Evolutionary conservation across 1,140 invertebrate species (phyloP).

Genomic region (Drosophila novamexicana): DNA sequence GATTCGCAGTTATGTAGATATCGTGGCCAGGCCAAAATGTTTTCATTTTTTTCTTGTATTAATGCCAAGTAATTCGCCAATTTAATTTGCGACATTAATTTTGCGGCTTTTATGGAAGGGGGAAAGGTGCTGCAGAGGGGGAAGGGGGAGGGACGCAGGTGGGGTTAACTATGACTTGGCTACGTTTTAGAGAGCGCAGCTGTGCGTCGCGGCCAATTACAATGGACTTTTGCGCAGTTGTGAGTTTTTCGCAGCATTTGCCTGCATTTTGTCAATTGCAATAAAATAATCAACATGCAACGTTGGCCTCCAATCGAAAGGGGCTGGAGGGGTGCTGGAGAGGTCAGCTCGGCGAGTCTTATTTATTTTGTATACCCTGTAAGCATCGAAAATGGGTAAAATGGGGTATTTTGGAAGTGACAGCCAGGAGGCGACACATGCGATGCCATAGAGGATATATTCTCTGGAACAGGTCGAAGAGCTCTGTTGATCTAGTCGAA

Average conservation of each 20-base stretch:
- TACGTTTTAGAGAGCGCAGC: constrained; percentile 50
- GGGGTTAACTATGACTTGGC: constrained; percentile 3
- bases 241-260: constrained; percentile 23
- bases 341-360: constrained; percentile 10
- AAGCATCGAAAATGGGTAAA: neutral
- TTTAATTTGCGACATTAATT: constrained; percentile 65
- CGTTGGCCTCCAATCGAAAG: constrained; percentile 15
- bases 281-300: constrained; percentile 70
- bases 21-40: constrained; percentile 12
- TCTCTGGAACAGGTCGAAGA: no score
- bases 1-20: constrained; percentile 18
- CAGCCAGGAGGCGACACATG: no score
- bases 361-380: constrained; percentile 29
- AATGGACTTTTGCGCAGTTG: constrained; percentile 42
- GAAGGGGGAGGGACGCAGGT: neutral
- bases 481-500: no score
- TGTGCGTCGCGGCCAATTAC: constrained; percentile 44
- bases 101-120: constrained; percentile 1
- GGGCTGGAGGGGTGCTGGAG: neutral
- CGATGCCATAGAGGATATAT: no score
- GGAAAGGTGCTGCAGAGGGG: no score
- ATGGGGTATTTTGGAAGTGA: no score
- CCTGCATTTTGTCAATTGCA: constrained; percentile 70
- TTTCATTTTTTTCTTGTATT: constrained; percentile 32
- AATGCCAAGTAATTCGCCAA: constrained; percentile 58